phyloP scores from a whole-genome alignment of 1,140 invertebrate species.

The Cherax destructor region DNA sequence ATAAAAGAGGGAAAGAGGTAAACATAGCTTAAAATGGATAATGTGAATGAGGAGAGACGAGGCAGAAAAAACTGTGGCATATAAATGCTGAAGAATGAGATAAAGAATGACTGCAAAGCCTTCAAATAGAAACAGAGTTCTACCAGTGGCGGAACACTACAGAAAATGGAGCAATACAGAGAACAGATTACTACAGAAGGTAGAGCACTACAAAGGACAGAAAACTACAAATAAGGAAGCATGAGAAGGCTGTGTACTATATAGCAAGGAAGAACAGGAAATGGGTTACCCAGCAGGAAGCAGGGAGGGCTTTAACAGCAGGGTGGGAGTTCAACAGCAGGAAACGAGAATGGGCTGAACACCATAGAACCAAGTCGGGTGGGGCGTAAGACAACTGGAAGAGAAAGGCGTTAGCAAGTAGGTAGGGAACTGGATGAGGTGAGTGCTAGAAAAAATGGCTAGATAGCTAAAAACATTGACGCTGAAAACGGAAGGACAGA shows the following conservation, averaged over 20 bases:
- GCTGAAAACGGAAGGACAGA: too few relatives aligned
- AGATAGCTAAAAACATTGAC: too few relatives aligned
- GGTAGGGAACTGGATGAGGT: neutral
- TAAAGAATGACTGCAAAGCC: too few relatives aligned
- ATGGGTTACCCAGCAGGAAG: constrained; percentile 20
- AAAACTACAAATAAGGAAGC: neutral
- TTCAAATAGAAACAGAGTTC: too few relatives aligned
- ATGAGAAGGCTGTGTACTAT: neutral
- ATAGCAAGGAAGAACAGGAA: neutral
- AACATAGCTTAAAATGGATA: too few relatives aligned
- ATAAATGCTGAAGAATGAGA: too few relatives aligned
- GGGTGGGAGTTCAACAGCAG: constrained; percentile 30
- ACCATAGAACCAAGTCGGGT: constrained; percentile 44
- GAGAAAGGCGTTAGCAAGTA: neutral
- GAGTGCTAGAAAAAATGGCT: too few relatives aligned
- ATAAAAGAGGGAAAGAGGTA: too few relatives aligned
- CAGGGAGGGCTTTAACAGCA: neutral
- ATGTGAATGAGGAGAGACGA: too few relatives aligned
- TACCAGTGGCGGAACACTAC: too few relatives aligned
- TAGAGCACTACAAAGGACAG: neutral
- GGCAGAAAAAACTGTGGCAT: too few relatives aligned
- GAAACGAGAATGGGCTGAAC: constrained; percentile 41
- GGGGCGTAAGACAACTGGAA: constrained; percentile 25
- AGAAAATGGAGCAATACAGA: neutral
- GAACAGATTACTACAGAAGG: neutral